Conservation (phyloP, 2,888 invertebrate species). For the Nymphalis polychloros region DNA sequence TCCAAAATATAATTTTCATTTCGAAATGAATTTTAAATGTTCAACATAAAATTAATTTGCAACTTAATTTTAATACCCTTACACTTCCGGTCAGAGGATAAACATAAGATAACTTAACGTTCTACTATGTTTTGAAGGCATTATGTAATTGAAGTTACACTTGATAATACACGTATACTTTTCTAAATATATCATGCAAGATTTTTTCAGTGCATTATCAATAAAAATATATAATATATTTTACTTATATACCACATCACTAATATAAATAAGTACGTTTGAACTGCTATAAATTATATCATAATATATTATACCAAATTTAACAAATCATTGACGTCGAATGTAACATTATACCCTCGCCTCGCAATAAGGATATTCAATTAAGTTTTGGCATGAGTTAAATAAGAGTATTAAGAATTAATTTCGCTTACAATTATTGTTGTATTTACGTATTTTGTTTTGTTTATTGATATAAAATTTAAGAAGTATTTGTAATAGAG, state of each 20-base stretch:
- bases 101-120: no score
- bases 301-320: neutral
- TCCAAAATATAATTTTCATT: no score
- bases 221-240: no score
- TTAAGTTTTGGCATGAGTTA: conserved; percentile 4
- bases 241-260: neutral
- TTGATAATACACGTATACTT: no score
- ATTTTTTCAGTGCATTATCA: no score
- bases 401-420: neutral
- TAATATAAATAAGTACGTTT: neutral
- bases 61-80: no score
- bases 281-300: neutral
- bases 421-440: neutral
- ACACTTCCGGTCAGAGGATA: no score
- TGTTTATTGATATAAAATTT: neutral
- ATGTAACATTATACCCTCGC: neutral
- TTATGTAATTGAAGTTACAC: no score
- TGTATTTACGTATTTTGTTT: neutral
- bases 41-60: no score
- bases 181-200: no score
- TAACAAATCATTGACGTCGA: conserved; percentile 4
- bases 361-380: conserved; percentile 3
- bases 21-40: no score
- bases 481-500: neutral
- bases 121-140: no score